These are phyloP conservation scores for Prolemur simus DNA, from an alignment of 2,113 vertebrate genomes.

Conservation along the genomic window DNA sequence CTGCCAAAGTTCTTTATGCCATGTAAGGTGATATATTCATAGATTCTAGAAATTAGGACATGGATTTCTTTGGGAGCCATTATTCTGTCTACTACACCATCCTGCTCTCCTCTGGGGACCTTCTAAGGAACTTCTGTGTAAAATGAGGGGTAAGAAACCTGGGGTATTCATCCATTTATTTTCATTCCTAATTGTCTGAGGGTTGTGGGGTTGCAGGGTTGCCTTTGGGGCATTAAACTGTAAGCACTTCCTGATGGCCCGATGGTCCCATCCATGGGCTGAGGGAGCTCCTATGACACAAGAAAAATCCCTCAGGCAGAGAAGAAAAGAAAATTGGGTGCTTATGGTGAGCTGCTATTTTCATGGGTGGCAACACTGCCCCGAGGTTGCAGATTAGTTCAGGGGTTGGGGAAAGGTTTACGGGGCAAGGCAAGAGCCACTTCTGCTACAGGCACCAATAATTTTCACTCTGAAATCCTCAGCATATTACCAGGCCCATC, in stretches of 20 bases:
- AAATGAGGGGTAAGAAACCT: neutral
- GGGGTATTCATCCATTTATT: neutral
- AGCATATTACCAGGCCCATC: neutral
- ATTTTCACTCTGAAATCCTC: neutral
- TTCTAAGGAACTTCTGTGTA: neutral
- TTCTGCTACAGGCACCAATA: neutral
- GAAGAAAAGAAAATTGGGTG: neutral
- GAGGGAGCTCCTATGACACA: neutral
- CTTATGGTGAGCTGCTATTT: neutral
- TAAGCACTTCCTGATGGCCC: neutral
- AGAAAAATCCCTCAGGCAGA: neutral
- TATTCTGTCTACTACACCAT: neutral
- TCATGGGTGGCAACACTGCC: neutral
- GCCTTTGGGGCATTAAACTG: neutral
- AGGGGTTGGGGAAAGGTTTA: neutral
- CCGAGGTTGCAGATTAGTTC: neutral
- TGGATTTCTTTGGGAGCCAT: neutral
- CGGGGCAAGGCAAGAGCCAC: fast-evolving
- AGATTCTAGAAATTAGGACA: neutral
- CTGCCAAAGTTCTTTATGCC: neutral
- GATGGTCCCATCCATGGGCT: neutral
- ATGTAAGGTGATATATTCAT: neutral
- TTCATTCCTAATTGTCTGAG: neutral
- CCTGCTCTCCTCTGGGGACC: neutral
- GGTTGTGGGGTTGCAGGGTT: neutral